Evolutionary conservation across 1,140 invertebrate genomes (phyloP).

Genomic region (Drosophila bipectinata): DNA sequence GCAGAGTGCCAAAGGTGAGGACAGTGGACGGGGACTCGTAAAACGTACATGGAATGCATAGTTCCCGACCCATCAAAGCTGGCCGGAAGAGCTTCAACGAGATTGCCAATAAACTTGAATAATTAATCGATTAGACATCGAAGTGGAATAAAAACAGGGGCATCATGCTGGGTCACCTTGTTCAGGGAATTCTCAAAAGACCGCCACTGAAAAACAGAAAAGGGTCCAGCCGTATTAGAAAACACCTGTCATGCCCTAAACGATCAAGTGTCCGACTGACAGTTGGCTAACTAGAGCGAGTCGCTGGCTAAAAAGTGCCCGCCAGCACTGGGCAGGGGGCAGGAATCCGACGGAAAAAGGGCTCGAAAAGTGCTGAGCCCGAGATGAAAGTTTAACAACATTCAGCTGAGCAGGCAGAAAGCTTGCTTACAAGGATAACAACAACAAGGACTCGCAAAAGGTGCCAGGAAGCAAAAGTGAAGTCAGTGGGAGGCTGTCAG

Average conservation of each 20-base stretch:
- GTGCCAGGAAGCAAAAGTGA: conserved; percentile 12
- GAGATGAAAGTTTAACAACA: conserved; percentile 72
- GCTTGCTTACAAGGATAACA: conserved; percentile 12
- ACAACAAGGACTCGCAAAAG: conserved; percentile 23
- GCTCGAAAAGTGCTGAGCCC: conserved; percentile 57
- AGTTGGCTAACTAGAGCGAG: conserved; percentile 56
- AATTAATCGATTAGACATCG: neutral
- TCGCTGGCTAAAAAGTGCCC: conserved; percentile 50
- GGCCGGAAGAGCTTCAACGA: neutral
- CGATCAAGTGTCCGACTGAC: conserved; percentile 50
- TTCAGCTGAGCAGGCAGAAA: conserved; percentile 70
- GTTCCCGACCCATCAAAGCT: neutral
- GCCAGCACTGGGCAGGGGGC: conserved; percentile 27
- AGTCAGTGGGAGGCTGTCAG: neutral
- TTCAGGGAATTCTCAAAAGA: too few relatives aligned
- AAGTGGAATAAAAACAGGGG: neutral
- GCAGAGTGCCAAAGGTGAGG: conserved; percentile 17
- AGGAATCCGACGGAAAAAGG: neutral
- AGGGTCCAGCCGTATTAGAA: conserved; percentile 14
- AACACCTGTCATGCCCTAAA: conserved; percentile 37
- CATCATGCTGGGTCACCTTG: neutral
- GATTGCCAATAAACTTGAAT: neutral
- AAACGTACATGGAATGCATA: neutral
- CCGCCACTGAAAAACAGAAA: neutral
- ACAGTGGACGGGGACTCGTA: neutral